Evolutionary conservation across 2,888 invertebrate species (phyloP), one percentile per base, ranked within the genome.

Genomic region (Drosophila prolongata): DNA sequence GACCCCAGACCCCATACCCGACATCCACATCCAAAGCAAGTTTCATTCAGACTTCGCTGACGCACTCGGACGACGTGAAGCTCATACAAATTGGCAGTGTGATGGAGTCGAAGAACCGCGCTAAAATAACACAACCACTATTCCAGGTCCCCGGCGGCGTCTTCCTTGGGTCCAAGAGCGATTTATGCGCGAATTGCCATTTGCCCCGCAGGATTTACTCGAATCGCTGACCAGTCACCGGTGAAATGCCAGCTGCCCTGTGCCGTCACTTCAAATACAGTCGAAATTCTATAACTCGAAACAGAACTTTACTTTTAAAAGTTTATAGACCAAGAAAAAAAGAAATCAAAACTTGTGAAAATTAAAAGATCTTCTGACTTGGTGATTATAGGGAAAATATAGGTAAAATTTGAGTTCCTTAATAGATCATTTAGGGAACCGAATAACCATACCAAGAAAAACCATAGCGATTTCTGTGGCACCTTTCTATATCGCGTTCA

Each of bases 41-140:
- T 49, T 30, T 30, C 58, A 4, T 40, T 40, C 58, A 10, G 58
- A 30, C 13, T 14, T 46, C 47, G 60, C 76, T 60, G 68, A 65
- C 65, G 65, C 52, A 61, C 44, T 62, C 34, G 52, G 44, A 13
- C 49, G 67, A 74, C 77, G 77, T 77, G 76, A 58, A 64, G 24
- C 67, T 49, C 74, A 74, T 77, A 66, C 70, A 60, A 74, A 77
- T 69, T 69, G 69, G 43, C 54, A 37, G 34, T 37, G 30, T 5
- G n/a, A 34, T 14, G 13, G 52, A 43, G 40, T 58, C 50, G 6
- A 40, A 30, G 49, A 14, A 54, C 30, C 14, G 42, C 35, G 46
- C 59, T 64, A 43, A 64, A 64, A 59, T 64, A 59, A 47, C 49
- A 59, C 59, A 64, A 16, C 49, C 59, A 64, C 59, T 64, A 64